Evolutionary conservation across 2,113 vertebrate genomes (phyloP).

Genomic region (Ochotona princeps): DNA sequence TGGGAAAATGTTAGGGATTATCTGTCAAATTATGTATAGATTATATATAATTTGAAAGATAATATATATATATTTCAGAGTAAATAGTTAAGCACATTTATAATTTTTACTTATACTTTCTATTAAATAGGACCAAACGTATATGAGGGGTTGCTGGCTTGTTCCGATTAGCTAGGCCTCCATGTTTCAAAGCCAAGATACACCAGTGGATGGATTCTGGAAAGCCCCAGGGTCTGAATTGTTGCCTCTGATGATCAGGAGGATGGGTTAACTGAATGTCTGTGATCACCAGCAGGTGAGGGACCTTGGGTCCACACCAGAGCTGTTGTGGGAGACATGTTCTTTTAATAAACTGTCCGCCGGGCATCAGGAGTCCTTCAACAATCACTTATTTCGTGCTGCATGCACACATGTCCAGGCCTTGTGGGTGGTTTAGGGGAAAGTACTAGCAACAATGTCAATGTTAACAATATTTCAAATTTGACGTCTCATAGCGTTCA

Average conservation of each 20-base stretch:
- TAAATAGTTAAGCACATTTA: constrained; percentile 50
- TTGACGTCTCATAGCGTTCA: constrained; percentile 61
- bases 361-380: not conserved
- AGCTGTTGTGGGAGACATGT: constrained; percentile 74
- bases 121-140: constrained; percentile 66
- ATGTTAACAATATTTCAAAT: constrained; percentile 65
- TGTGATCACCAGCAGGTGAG: constrained; percentile 71
- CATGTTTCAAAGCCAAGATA: constrained; percentile 26
- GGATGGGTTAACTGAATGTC: constrained; percentile 67
- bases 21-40: constrained; percentile 1
- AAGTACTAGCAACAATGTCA: not conserved
- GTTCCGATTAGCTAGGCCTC: not conserved
- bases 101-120: constrained; percentile 59
- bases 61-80: not conserved
- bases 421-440: not conserved
- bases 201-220: not conserved
- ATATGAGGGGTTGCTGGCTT: constrained; percentile 28
- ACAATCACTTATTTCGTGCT: constrained; percentile 37
- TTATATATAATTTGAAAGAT: not conserved
- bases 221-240: not conserved
- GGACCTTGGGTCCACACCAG: not conserved
- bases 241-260: constrained; percentile 12
- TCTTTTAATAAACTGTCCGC: constrained; percentile 58
- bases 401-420: constrained; percentile 47
- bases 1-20: constrained; percentile 21